Evolutionary conservation across 2,888 invertebrate genomes (phyloP).

Genomic region (Sinelater perroti): DNA sequence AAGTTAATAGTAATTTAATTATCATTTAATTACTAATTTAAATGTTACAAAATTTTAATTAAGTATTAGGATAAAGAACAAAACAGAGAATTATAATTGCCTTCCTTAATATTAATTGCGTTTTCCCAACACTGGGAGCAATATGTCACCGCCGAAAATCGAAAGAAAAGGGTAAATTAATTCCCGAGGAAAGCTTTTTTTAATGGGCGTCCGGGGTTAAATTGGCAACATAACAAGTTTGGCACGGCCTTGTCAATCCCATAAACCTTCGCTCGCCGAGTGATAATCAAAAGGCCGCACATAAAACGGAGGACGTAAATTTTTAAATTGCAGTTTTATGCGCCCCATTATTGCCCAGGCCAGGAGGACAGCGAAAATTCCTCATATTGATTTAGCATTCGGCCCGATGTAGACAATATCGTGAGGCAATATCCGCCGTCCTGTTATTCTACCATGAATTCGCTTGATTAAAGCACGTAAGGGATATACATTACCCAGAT

Average conservation of each 20-base stretch:
- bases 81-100: too few species aligned
- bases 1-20: too few species aligned
- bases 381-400: constrained; percentile 51
- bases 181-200: too few species aligned
- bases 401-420: constrained; percentile 52
- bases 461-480: constrained; percentile 58
- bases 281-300: constrained; percentile 16
- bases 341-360: constrained; percentile 17
- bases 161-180: too few species aligned
- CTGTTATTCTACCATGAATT: constrained; percentile 46
- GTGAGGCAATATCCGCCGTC: constrained; percentile 53
- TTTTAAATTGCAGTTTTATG: constrained; percentile 20
- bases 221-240: constrained; percentile 5
- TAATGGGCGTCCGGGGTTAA: too few species aligned
- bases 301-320: constrained; percentile 15
- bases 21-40: too few species aligned
- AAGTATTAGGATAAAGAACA: too few species aligned
- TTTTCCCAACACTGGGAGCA: too few species aligned
- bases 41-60: too few species aligned
- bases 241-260: not conserved
- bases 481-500: constrained; percentile 52
- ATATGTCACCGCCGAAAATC: too few species aligned
- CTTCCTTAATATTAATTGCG: too few species aligned
- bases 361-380: constrained; percentile 23
- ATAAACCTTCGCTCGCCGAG: constrained; percentile 7